A percentile compares a stretch with the other conserved stretches of the same genome.
Evolutionary conservation across 2,888 invertebrate genomes (phyloP).

Genomic region (Elysia crispata): DNA sequence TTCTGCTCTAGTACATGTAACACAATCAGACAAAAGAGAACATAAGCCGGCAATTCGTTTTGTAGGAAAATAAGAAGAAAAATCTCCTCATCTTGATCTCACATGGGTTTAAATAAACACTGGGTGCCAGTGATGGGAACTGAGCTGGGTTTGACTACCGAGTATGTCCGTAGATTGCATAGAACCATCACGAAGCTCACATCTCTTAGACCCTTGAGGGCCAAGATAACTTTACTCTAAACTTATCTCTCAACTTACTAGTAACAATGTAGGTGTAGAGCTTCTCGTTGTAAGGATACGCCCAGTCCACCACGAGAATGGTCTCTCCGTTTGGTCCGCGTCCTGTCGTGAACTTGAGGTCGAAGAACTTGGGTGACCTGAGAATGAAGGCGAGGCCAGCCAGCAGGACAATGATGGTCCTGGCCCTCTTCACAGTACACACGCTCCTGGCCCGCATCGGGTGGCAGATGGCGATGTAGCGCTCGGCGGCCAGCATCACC

Average conservation of each 20-base stretch:
- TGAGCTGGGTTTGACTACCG: too few species aligned
- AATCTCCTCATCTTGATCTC: too few species aligned
- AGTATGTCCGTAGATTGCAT: too few species aligned
- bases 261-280: conserved; percentile 37
- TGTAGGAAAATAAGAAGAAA: too few species aligned
- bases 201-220: too few species aligned
- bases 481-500: conserved; percentile 73
- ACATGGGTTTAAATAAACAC: too few species aligned
- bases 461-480: conserved; percentile 75
- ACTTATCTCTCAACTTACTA: background rate
- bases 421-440: conserved; percentile 40
- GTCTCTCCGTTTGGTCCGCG: background rate
- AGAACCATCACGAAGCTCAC: too few species aligned
- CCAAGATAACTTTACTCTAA: too few species aligned
- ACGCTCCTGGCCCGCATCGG: conserved; percentile 60
- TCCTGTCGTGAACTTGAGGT: conserved; percentile 4
- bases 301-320: conserved; percentile 6
- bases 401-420: conserved; percentile 29
- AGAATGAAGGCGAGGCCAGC: conserved; percentile 25
- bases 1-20: too few species aligned
- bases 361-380: conserved; percentile 37
- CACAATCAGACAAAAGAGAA: too few species aligned
- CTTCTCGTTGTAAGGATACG: conserved; percentile 19
- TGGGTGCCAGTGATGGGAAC: too few species aligned
- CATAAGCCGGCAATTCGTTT: too few species aligned